Base-by-base conservation (phyloP, 2,113 vertebrate species). In the Neolamprologus kungweensis region DNA sequence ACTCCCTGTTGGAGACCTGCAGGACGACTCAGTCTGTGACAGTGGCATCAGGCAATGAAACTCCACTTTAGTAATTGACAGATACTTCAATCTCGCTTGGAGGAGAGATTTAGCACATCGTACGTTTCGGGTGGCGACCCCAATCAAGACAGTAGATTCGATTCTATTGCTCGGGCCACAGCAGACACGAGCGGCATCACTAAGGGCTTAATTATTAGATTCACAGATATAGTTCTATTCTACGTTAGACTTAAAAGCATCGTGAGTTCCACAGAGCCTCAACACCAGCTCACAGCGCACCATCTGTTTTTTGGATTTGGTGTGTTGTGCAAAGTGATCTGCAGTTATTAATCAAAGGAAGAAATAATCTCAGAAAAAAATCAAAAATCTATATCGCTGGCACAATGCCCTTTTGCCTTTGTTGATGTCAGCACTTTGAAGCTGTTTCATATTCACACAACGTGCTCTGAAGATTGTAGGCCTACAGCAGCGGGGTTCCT, bases 81-180 rank as follows among this genome's bases (percentile, higher is more conserved):
- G 90, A 93, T 92, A 92, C 93, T 95, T 94, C 92, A 93, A 71
- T 94, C 84, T 94, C 28, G 53, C 88, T 85, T 6, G 60, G 33
- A 90, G 93, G 85, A 71, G 84, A 85, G 88, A 90, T 95, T 96
- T 96, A 94, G 92, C 94, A 95, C 94, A 94, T 88, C 83, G 65
- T 80, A 7, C 13, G 55, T 87, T 91, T 87, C 37, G 78, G 94
- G 94, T 94, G 91, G 82, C 3, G 93, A 96, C 95, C 95, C 91
- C 94, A 97, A 97, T 97, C 94, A 96, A 94, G 87, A 73, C 83
- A 82, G 84, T 63, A 85, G 88, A 95, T 96, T 91, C 50, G 81
- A 93, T 93, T 93, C 51, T 54, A 83, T 88, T 83, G 53, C 68
- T 7, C 2, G 4, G 81, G 89, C 89, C 84, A 82, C 84, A 14